These are phyloP conservation scores for Clarias magur DNA, from an alignment of 2,113 vertebrate species.

Conservation along the genomic window DNA sequence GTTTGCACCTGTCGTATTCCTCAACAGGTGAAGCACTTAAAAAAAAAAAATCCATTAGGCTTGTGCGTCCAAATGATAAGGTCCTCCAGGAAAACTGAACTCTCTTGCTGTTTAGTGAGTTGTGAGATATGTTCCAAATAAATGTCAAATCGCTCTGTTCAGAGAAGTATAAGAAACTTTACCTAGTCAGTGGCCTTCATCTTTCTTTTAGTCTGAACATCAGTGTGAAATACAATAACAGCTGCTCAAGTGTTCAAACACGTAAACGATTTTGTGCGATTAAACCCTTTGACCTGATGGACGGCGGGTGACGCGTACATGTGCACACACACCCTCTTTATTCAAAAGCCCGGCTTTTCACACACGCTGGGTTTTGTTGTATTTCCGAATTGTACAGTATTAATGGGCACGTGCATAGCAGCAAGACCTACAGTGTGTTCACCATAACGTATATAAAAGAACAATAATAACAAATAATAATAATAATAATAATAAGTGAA, in stretches of 20 bases:
- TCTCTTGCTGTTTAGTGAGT: background rate
- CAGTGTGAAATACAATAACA: background rate
- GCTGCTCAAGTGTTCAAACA: background rate
- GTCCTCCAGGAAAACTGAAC: background rate
- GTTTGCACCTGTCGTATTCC: slow-evolving; percentile 33
- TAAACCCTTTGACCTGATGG: background rate
- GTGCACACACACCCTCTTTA: background rate
- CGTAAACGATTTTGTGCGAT: background rate
- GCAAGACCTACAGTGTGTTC: no score
- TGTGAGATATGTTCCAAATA: background rate
- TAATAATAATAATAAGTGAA: background rate
- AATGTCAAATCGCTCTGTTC: background rate
- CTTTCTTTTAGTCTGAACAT: background rate
- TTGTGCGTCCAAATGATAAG: background rate
- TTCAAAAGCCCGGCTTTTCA: background rate
- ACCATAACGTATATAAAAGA: background rate
- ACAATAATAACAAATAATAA: no score
- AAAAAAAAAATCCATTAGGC: background rate
- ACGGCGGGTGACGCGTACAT: background rate
- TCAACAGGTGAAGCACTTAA: background rate
- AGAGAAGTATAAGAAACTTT: background rate
- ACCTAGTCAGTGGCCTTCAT: background rate
- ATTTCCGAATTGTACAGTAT: background rate
- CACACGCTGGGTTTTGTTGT: background rate
- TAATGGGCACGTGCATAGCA: background rate